Conservation (phyloP, 2,888 invertebrate genomes). For the Athalia circularis region DNA sequence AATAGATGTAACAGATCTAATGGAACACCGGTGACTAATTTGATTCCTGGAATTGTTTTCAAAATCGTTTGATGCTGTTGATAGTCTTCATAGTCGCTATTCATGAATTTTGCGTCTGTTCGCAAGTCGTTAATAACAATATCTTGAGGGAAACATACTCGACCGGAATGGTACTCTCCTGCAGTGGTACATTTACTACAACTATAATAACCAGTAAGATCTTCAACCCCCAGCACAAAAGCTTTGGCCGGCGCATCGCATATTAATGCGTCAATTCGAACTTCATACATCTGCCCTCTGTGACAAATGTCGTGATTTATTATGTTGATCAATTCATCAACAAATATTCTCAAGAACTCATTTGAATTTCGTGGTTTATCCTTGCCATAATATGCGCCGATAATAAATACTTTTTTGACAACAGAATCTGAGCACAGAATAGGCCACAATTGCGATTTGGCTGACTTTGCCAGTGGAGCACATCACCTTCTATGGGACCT, state of each 20-base stretch:
- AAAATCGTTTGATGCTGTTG: neutral
- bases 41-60: slow-evolving; percentile 13
- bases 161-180: slow-evolving; percentile 5
- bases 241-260: slow-evolving; percentile 13
- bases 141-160: slow-evolving; percentile 21
- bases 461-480: slow-evolving; percentile 28
- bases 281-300: neutral
- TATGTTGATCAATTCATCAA: neutral
- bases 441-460: slow-evolving; percentile 18
- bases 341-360: neutral
- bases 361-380: slow-evolving; percentile 10
- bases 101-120: slow-evolving; percentile 18
- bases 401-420: slow-evolving; percentile 14
- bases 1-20: slow-evolving; percentile 32
- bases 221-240: slow-evolving; percentile 14
- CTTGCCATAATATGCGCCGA: neutral
- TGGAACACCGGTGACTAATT: neutral
- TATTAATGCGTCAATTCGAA: slow-evolving; percentile 9
- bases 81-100: slow-evolving; percentile 16
- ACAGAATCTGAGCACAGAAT: slow-evolving; percentile 24
- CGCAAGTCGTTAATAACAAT: neutral
- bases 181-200: slow-evolving; percentile 22
- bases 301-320: neutral
- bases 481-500: neutral
- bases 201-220: slow-evolving; percentile 17